Evolutionary conservation across 2,113 vertebrate genomes (phyloP).

Genomic region (Trematocara nigrifrons): DNA sequence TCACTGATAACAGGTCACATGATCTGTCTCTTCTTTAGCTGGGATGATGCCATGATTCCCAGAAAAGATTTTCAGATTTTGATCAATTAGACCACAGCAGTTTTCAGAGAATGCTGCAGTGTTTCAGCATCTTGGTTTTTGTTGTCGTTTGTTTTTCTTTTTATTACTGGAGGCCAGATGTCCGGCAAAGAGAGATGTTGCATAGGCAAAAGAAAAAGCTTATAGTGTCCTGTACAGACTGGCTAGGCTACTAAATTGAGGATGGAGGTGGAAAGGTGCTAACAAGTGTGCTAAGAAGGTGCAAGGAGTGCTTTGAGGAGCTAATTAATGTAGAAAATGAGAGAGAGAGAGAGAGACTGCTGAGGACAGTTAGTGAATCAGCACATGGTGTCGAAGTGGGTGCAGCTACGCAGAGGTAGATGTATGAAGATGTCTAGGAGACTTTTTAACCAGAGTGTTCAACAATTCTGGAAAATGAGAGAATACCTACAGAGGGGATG

Average conservation of each 20-base stretch:
- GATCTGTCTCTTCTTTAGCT: neutral
- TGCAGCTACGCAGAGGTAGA: neutral
- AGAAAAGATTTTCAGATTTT: neutral
- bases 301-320: neutral
- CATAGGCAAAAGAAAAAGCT: neutral
- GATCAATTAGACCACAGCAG: neutral
- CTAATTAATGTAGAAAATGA: neutral
- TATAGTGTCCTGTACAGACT: neutral
- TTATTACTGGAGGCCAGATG: neutral
- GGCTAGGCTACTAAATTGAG: accelerated
- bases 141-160: neutral
- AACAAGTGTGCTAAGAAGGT: neutral
- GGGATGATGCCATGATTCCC: neutral
- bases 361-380: neutral
- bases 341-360: neutral
- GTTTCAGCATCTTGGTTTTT: neutral
- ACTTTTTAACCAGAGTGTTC: neutral
- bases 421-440: neutral
- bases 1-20: neutral
- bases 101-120: neutral
- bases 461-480: neutral
- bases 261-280: neutral
- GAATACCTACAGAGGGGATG: neutral
- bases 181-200: neutral
- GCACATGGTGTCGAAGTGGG: neutral